Base-by-base conservation (phyloP, 1,140 invertebrate species). In the Tetramorium parvispinum region DNA sequence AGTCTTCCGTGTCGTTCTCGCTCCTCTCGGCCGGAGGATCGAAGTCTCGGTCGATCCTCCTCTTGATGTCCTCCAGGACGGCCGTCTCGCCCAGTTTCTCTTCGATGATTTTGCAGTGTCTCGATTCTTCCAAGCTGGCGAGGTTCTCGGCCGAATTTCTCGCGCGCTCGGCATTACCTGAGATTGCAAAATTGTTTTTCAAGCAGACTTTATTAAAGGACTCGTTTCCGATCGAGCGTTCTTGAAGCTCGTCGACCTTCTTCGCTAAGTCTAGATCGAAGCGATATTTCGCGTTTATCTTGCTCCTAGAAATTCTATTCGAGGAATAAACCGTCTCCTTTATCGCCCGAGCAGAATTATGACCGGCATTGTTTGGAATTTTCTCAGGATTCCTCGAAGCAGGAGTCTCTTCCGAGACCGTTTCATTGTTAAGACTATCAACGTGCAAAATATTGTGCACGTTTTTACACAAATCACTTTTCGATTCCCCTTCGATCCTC, bases 31-130 rank as follows among this genome's bases (percentile, higher is more conserved):
- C 55, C 11, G 63, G 43, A 2, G 32, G 71, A 68, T 88, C 91
- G 16, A 91, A 88, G 10, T 92, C 91, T 24, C 82, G 21, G 7
- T 92, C 91, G 51, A 92, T 76, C 11, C 91, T 79, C n/a, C 57
- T 88, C 24, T 88, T 92, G 3, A 92, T 88, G 13, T 88, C 85
- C 0, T 86, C 63, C 1, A 92, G 49, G 3, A 92, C 81, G 10
- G 76, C 76, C 13, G 55, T 49, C 21, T 92, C 91, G 1, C 68
- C 71, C 3, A 66, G 8, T 24, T 91, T 81, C 0, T 68, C 73
- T 10, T 85, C 63, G 0, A 70, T 6, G 3, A 53, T n/a, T 1
- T 76, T 46, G 6, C 18, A 13, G 43, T 77, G 68, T 46, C 40
- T 88, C 6, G 32, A 24, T 27, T 49, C 24, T 24, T 71, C 63